These are phyloP conservation scores for Ailurus styani DNA, from an alignment of 2,113 vertebrate species.

Conservation along the genomic window DNA sequence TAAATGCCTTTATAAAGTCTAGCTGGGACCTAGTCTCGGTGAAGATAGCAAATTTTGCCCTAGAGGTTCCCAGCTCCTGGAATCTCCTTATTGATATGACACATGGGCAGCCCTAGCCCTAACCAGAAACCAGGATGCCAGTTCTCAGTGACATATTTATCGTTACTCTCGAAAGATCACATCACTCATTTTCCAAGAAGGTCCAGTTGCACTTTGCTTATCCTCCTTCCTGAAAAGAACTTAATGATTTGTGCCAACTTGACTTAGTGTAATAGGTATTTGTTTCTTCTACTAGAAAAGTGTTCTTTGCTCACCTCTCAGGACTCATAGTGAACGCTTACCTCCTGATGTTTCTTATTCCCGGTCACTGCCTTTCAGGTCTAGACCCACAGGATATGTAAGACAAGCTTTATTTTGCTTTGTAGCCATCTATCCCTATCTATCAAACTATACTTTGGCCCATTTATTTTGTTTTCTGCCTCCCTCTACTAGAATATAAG, in stretches of 20 bases:
- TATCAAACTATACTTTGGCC: not conserved
- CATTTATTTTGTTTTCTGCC: not conserved
- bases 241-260: not conserved
- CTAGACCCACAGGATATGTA: not conserved
- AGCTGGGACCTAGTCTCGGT: not conserved
- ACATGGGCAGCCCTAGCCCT: not conserved
- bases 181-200: not conserved
- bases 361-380: not conserved
- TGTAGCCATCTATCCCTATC: not conserved
- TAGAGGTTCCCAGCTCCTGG: not conserved
- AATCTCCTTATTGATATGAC: not conserved
- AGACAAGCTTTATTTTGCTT: not conserved
- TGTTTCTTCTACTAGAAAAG: not conserved
- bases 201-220: not conserved
- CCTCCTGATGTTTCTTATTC: not conserved
- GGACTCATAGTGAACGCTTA: not conserved
- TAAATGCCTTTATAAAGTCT: not conserved
- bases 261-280: not conserved
- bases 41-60: not conserved
- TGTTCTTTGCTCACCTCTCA: not conserved
- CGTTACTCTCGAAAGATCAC: not conserved
- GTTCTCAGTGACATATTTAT: not conserved
- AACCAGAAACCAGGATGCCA: not conserved
- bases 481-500: not conserved
- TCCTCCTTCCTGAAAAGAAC: slow-evolving; percentile 11